Evolutionary conservation across 2,888 invertebrate genomes (phyloP), one percentile per base, ranked within the genome.

Genomic region (Lepidochrysops patricia): DNA sequence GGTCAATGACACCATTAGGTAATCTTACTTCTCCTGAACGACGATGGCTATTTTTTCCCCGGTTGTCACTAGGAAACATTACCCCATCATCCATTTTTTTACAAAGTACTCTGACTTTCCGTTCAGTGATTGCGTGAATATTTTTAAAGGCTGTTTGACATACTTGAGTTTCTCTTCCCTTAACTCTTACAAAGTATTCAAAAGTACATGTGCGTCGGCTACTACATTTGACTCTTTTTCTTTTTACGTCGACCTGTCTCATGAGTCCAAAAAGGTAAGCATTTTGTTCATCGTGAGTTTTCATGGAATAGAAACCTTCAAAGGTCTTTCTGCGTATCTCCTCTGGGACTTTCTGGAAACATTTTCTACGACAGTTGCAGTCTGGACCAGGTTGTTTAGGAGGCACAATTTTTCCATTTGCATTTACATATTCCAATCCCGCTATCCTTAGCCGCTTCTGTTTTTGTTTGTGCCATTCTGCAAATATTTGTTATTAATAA

Each of bases 401-500:
- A n/a, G 89, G 84, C 23, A 91, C 89, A n/a, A 90, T 67, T 75
- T 90, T 88, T 66, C 91, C 91, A 76, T 90, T 90, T 71, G 90
- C 89, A 72, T 90, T 91, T 73, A 90, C 83, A 68, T 91, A 90
- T 68, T 90, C 86, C 67, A 90, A 72, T 23, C 91, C 91, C 54
- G 91, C 90, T 67, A 91, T 89, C 67, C 91, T 80, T 58, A 90
- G 72, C 7, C 90, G 81, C 72, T 91, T 91, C 69, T 90, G 90
- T 73, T 90, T 90, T 75, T 90, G 90, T 76, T 90, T 90, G 80
- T 90, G 90, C 90, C 91, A 91, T 88, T 90, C 90, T 89, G 77
- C 66, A 85, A 83, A 63, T 15, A 34, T 50, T 43, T 35, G 49
- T 57, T n/a, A 56, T 13, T 23, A 58, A 26, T 48, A 15, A 56